Base-by-base conservation (phyloP, 2,888 invertebrate genomes). In the Bugula neritina region DNA sequence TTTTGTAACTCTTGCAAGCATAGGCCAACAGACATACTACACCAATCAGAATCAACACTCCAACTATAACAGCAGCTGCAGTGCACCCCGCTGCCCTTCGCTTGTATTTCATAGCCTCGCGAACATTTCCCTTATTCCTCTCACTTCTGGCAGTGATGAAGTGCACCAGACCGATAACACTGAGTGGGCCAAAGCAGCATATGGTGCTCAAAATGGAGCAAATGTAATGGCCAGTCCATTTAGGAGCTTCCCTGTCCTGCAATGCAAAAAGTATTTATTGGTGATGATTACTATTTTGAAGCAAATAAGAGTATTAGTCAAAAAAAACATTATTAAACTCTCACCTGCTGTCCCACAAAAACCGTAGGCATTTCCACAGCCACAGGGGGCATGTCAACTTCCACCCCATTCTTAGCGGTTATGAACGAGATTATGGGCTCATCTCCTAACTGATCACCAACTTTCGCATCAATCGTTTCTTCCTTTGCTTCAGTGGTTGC, bases 131-230 rank as follows among this genome's bases (percentile, higher is more conserved):
- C 17, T 31, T 25, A 13, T 31, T 25, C 3, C 31, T 13, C 17
- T 63, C 63, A 63, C 3, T 5, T 63, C 31, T 63, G 63, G 63
- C 63, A 13, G 63, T n/a, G 10, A 63, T 21, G n/a, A 63, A 63
- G 3, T 63, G 63, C 34, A 34, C 63, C 63, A 63, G n/a, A 17
- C 63, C 63, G 31, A 63, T 63, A 5, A 63, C 63, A 31, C 63
- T 63, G 29, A 21, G 27, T 63, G 63, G 63, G 5, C 63, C 63
- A 63, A 63, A 63, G 34, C 63, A 63, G 63, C 63, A 63, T 13
- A 63, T 63, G 5, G 63, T 63, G 31, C 25, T 34, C 34, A 63
- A 31, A 10, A 63, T 31, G 10, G 63, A 63, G 10, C 21, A 27
- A 21, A 63, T 27, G 31, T 63, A 34, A 31, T 63, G 63, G 10